These are phyloP conservation scores for Gallinago undulata DNA, from an alignment of 2,113 vertebrate genomes.

Conservation along the genomic window DNA sequence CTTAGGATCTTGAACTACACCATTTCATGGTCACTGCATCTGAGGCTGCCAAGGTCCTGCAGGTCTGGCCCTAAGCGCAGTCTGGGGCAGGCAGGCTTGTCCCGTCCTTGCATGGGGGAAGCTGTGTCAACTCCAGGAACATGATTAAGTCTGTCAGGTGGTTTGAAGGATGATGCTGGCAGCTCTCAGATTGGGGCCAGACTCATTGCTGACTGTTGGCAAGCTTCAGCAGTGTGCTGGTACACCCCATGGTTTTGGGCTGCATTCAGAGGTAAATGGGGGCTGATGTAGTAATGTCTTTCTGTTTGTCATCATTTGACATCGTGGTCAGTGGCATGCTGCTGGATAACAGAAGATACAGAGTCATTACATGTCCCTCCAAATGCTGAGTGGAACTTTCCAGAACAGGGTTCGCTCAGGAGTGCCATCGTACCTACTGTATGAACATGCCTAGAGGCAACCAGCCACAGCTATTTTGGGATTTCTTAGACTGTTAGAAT, in stretches of 20 bases:
- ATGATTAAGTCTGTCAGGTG: rapidly evolving
- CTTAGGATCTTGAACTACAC: neutral
- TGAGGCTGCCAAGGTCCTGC: neutral
- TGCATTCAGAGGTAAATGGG: neutral
- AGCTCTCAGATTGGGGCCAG: rapidly evolving
- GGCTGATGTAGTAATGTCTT: rapidly evolving
- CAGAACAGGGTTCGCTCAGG: neutral
- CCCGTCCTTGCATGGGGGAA: neutral
- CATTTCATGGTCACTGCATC: neutral
- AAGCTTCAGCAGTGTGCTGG: neutral
- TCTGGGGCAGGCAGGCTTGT: neutral
- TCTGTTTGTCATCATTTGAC: neutral
- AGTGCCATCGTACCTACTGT: neutral
- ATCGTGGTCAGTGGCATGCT: neutral
- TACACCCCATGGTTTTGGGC: neutral
- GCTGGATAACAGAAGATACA: neutral
- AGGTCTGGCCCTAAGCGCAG: neutral
- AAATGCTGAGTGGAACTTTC: neutral
- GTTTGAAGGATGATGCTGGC: neutral
- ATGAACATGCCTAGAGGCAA: neutral
- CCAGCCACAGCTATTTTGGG: neutral
- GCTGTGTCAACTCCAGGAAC: neutral
- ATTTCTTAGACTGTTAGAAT: conserved; percentile 13
- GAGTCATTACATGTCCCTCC: neutral
- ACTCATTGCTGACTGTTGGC: neutral